Base-by-base conservation (phyloP, 2,113 vertebrate genomes). In the Etheostoma cragini region DNA sequence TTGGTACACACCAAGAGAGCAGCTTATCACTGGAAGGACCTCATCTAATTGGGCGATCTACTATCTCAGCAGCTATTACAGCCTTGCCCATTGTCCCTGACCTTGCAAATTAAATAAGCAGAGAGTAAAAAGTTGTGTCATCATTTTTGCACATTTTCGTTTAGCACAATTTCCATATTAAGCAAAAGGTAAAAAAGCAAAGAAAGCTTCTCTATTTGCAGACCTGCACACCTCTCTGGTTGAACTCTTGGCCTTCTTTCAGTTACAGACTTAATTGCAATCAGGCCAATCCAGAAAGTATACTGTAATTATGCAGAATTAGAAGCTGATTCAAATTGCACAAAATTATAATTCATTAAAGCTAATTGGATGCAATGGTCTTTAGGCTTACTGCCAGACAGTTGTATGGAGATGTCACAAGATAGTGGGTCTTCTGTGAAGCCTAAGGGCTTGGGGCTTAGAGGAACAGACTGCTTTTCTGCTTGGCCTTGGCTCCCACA, bases 261-360 rank as follows among this genome's bases (percentile, higher is more conserved):
- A 69, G 68, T 81, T 78, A 73, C 61, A 76, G 53, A 87, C 76
- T 60, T 69, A 87, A 90, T 71, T 85, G 74, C 76, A 90, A 90
- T 86, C 58, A 83, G 87, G 83, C 65, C 58, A 52, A 54, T 87
- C 50, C 63, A 91, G 82, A 89, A 88, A 89, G 90, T 81, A 80
- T 57, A 78, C 65, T 67, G 74, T 84, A 90, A 94, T 94, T 93
- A 93, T 81, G 72, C 65, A 76, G 65, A 91, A 94, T 93, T 88
- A 93, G 63, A 75, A 64, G 46, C 75, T 83, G 70, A 90, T 92
- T 94, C 80, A 88, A 93, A 94, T 77, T 91, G 85, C 81, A 89
- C 89, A 92, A 92, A 83, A 91, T 91, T 89, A 85, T 78, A 89
- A 92, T 91, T 94, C 84, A 93, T 94, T 92, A 87, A 58, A 86